Evolutionary conservation across 1,140 invertebrate species (phyloP).

Genomic region (Drepana arcuata): DNA sequence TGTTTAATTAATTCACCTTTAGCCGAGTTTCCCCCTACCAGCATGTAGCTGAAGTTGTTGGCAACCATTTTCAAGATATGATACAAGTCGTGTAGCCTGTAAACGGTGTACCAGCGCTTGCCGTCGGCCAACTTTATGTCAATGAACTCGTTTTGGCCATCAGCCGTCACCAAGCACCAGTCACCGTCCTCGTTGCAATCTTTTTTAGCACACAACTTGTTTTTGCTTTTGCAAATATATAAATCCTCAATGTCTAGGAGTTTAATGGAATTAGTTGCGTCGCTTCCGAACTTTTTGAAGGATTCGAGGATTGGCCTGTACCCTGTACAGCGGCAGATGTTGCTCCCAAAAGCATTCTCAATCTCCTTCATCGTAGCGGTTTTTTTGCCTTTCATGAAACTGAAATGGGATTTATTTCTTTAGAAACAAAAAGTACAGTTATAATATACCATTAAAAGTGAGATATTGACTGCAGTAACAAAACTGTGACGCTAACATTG

Average conservation of each 20-base stretch:
- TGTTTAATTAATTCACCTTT: conserved; percentile 53
- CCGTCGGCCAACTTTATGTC: conserved; percentile 35
- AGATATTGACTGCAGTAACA: too few relatives aligned
- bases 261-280: conserved; percentile 14
- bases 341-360: conserved; percentile 80
- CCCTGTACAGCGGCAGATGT: conserved; percentile 87
- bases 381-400: conserved; percentile 42
- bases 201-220: conserved; percentile 37
- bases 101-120: conserved; percentile 34
- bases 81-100: conserved; percentile 27
- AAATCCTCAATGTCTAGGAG: conserved; percentile 45
- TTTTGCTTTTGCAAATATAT: conserved; percentile 23
- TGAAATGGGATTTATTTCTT: too few relatives aligned
- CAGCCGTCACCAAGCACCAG: conserved; percentile 34
- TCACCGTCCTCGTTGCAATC: conserved; percentile 27
- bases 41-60: conserved; percentile 56
- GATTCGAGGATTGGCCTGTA: conserved; percentile 85
- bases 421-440: too few relatives aligned
- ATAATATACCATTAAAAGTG: too few relatives aligned
- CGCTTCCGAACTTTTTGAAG: conserved; percentile 78
- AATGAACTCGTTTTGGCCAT: conserved; percentile 36
- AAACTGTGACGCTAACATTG: too few relatives aligned
- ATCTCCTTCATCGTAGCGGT: conserved; percentile 75
- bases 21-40: conserved; percentile 72
- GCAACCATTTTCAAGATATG: conserved; percentile 18